Evolutionary conservation across 2,888 invertebrate genomes (phyloP), one percentile per base, ranked within the genome.

Genomic region (Cantharis flavilabris): DNA sequence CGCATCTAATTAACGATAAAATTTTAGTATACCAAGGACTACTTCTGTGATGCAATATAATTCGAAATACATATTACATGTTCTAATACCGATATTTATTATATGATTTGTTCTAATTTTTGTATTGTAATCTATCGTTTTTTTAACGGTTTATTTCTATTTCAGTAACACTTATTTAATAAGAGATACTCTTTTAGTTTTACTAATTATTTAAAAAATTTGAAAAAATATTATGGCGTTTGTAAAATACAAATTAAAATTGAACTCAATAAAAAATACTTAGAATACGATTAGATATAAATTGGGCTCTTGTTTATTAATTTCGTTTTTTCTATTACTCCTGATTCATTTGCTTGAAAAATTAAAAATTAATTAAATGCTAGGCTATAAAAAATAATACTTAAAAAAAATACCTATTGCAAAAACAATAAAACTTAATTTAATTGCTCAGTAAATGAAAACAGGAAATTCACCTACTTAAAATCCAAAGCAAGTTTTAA

Each of bases 271-370:
- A 79, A 76, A 79, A 78, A 72, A 79, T 75, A 79, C 76, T 77
- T 79, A 81, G 78, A 69, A 72, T 72, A 70, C 75, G 74, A 30
- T 71, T 70, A 72, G 71, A 71, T 71, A 73, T 26, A 65, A 75
- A 78, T 69, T 76, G 72, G 76, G 78, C 70, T 74, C 67, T 80
- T 33, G 33, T 33, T 49, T 49, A 49, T 49, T 49, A 49, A 49
- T 49, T 73, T 74, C 76, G 76, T 80, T 80, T 78, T 74, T n/a
- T 80, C 76, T 76, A 80, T 73, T 69, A 78, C 75, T 76, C 80
- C 80, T 63, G 80, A 78, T 76, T 80, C 80, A 71, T 75, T 78
- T 75, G 80, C 78, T 78, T 78, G 72, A 70, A 80, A 78, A 72
- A 73, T 26, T 63, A 64, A 20, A 16, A 69, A 64, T 67, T 28